Evolutionary conservation across 2,113 vertebrate genomes (phyloP).

Genomic region (Cyrtonyx montezumae): DNA sequence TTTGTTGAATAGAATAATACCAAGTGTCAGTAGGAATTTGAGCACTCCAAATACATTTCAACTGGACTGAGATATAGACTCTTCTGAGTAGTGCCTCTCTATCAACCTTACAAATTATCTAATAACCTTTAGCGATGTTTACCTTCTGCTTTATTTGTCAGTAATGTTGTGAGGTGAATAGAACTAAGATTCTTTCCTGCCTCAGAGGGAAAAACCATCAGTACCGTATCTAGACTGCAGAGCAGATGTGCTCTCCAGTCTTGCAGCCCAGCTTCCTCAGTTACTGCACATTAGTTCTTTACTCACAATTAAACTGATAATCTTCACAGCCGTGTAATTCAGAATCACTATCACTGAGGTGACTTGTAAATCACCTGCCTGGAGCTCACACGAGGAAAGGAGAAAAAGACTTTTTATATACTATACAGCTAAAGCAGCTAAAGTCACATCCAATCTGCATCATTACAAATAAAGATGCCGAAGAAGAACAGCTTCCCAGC

Average conservation of each 20-base stretch:
- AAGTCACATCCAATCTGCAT: background rate
- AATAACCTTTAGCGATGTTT: background rate
- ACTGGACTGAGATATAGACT: background rate
- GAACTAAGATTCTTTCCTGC: background rate
- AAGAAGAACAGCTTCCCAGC: background rate
- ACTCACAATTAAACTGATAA: background rate
- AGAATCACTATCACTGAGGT: background rate
- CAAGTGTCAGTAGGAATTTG: background rate
- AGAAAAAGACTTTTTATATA: background rate
- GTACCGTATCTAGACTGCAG: background rate
- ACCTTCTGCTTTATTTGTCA: slow-evolving; percentile 5
- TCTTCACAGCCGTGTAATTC: background rate
- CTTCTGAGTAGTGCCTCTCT: background rate
- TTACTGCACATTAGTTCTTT: background rate
- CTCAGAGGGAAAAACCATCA: background rate
- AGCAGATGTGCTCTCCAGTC: background rate
- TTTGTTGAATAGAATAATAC: background rate
- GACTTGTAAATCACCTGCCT: background rate
- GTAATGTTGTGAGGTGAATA: background rate
- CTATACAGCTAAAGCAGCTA: background rate
- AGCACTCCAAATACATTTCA: background rate
- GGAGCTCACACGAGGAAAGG: background rate
- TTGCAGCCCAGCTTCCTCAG: background rate
- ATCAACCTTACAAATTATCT: background rate
- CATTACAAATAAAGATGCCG: background rate